These are phyloP conservation scores for Lasaia peninsularis DNA, from an alignment of 1,140 invertebrate species.

Conservation along the genomic window DNA sequence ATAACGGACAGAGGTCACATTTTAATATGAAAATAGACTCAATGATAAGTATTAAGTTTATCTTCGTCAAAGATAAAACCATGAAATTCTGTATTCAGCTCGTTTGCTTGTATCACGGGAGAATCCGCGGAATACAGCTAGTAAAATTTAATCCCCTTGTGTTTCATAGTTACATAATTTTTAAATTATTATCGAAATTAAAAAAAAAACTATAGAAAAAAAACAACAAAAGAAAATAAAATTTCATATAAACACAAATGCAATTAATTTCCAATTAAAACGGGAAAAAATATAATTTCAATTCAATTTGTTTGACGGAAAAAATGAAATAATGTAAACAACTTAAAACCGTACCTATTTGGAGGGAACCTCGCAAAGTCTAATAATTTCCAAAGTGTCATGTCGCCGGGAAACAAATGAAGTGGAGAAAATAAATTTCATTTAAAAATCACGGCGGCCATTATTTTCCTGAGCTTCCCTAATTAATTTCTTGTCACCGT, in stretches of 20 bases:
- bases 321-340: slow-evolving; percentile 42
- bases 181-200: too few species aligned
- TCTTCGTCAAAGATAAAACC: too few species aligned
- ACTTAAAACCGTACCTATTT: slow-evolving; percentile 41
- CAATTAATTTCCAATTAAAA: not conserved
- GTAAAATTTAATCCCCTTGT: too few species aligned
- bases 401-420: slow-evolving; percentile 71
- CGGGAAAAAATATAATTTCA: not conserved
- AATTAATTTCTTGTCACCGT: slow-evolving; percentile 76
- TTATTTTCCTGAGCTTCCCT: slow-evolving; percentile 70
- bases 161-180: too few species aligned
- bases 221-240: too few species aligned
- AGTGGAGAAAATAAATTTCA: slow-evolving; percentile 75
- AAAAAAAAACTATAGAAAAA: too few species aligned
- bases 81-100: too few species aligned
- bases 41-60: too few species aligned
- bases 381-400: slow-evolving; percentile 74
- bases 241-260: not conserved
- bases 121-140: too few species aligned
- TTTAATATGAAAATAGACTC: too few species aligned
- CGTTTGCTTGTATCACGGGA: too few species aligned
- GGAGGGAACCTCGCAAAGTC: slow-evolving; percentile 48
- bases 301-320: not conserved
- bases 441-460: slow-evolving; percentile 74
- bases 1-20: too few species aligned